Percentiles rank a stretch among this genome's conserved stretches.
These are phyloP conservation scores for Drosophila azteca DNA, from an alignment of 1,140 invertebrate genomes.

Conservation along the genomic window DNA sequence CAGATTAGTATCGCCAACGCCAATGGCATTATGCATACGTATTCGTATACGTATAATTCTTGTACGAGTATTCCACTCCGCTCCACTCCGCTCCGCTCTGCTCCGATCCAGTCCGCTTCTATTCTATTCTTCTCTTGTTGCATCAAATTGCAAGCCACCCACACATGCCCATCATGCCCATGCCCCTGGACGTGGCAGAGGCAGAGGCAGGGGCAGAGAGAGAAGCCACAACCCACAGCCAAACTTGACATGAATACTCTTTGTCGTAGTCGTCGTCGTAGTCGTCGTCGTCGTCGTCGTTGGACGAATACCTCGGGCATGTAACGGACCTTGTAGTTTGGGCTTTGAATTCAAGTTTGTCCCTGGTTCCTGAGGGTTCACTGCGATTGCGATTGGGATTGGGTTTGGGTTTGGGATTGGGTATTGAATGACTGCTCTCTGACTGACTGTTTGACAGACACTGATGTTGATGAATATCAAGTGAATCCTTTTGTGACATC, in stretches of 20 bases:
- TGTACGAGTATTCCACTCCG: conserved; percentile 12
- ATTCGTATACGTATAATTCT: conserved; percentile 41
- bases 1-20: conserved; percentile 82
- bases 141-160: conserved; percentile 78
- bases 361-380: conserved; percentile 5
- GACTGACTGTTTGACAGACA: conserved; percentile 79
- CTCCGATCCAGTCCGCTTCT: conserved; percentile 11
- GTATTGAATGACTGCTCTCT: conserved; percentile 73
- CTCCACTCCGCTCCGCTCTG: conserved; percentile 14
- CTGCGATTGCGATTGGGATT: conserved; percentile 17
- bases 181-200: neutral
- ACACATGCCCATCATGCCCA: conserved; percentile 28
- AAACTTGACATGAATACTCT: conserved; percentile 58
- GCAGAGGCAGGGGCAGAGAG: conserved; percentile 3
- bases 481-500: conserved; percentile 84
- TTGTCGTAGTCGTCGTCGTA: neutral
- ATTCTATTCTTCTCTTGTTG: conserved; percentile 60
- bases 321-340: conserved; percentile 67
- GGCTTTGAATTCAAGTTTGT: conserved; percentile 23
- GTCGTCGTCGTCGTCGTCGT: neutral
- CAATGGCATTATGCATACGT: conserved; percentile 64
- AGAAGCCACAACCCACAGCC: conserved; percentile 44
- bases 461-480: conserved; percentile 84
- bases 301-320: conserved; percentile 23
- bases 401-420: conserved; percentile 18